phyloP scores from a whole-genome alignment of 2,797 vertebrate genomes.

The Brotula barbata region DNA sequence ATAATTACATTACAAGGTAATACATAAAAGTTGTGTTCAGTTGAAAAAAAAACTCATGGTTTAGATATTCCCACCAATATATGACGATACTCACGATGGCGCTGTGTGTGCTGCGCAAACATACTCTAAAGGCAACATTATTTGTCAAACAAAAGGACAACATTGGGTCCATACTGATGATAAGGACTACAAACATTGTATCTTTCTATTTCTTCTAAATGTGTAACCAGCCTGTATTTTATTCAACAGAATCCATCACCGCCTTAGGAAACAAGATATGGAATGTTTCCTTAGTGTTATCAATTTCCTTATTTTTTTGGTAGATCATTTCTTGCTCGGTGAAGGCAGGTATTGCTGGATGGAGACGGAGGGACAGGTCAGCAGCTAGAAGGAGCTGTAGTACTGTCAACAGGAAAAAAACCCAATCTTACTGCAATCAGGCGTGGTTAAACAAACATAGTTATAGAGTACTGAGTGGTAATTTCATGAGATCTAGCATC shows the following conservation, averaged over 20 bases:
- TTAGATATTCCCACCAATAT: no score
- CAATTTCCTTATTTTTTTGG: neutral
- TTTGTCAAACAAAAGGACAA: neutral
- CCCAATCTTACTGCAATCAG: neutral
- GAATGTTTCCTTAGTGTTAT: neutral
- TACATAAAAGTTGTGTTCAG: no score
- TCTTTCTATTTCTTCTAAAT: neutral
- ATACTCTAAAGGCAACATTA: neutral
- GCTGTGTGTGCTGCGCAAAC: neutral
- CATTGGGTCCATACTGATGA: neutral
- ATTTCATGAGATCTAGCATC: no score
- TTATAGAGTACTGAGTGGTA: no score
- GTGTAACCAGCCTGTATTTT: neutral
- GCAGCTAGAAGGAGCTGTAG: no score
- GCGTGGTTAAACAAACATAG: neutral
- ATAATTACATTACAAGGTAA: no score
- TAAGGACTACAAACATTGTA: neutral
- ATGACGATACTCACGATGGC: no score
- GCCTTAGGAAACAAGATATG: neutral
- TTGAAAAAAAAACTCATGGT: no score
- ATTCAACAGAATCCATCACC: neutral
- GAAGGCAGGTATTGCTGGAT: no score
- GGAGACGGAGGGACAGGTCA: no score
- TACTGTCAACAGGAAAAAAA: no score
- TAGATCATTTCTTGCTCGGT: no score